These are phyloP conservation scores for Sarcoramphus papa DNA, from an alignment of 2,797 vertebrate species.

Conservation along the genomic window DNA sequence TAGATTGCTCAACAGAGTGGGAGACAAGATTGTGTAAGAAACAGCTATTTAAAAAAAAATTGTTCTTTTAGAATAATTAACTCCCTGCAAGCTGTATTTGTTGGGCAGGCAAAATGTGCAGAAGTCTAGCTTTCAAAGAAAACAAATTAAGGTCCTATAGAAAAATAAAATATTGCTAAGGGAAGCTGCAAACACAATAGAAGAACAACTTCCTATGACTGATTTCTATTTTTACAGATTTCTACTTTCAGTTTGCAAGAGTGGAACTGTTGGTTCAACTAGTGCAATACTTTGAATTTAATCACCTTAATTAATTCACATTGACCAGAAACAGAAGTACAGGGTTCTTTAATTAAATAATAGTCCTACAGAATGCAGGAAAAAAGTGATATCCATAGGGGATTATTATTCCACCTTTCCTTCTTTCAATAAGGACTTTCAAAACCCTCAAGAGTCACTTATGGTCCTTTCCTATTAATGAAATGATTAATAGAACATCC, in stretches of 20 bases:
- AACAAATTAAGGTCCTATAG: not conserved
- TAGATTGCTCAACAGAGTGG: not conserved
- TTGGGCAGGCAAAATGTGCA: not conserved
- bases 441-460: slow-evolving; percentile 9
- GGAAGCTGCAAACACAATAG: not conserved
- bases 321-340: slow-evolving; percentile 35
- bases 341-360: slow-evolving; percentile 54
- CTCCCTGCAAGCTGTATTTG: not conserved
- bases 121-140: not conserved
- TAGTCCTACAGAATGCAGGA: not conserved
- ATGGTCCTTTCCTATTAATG: slow-evolving; percentile 29
- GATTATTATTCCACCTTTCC: slow-evolving; percentile 34
- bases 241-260: not conserved
- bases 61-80: not conserved
- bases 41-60: not conserved
- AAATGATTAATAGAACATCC: slow-evolving; percentile 28
- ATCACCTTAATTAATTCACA: slow-evolving; percentile 30
- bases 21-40: not conserved
- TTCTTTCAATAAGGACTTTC: slow-evolving; percentile 9
- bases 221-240: not conserved
- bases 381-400: not conserved
- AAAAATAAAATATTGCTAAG: not conserved
- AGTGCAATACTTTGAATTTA: not conserved
- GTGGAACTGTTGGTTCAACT: not conserved
- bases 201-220: not conserved